Evolutionary conservation across 2,888 invertebrate species (phyloP).

Genomic region (Machimus atricapillus): DNA sequence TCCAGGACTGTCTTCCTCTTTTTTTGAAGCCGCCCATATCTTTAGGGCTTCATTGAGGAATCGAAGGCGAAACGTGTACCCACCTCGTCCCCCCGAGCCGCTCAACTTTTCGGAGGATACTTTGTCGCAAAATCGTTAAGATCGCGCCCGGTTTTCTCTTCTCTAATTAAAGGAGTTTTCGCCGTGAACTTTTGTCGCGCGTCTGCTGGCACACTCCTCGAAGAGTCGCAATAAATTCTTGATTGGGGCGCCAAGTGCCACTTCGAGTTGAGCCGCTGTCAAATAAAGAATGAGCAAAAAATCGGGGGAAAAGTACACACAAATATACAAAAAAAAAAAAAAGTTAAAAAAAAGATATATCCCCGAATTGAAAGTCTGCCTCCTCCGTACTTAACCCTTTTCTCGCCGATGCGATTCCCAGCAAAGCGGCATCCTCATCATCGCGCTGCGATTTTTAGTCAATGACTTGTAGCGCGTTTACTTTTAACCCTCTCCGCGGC

Average conservation of each 20-base stretch:
- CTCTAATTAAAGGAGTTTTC: constrained; percentile 38
- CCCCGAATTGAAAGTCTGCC: background rate
- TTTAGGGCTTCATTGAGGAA: constrained; percentile 38
- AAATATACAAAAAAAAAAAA: background rate
- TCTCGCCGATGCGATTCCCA: constrained; percentile 7
- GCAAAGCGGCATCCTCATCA: background rate
- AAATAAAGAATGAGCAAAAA: constrained; percentile 29
- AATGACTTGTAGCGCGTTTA: constrained; percentile 32
- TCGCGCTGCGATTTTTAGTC: constrained; percentile 8
- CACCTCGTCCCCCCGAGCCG: background rate
- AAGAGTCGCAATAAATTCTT: constrained; percentile 42
- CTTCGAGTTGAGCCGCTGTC: constrained; percentile 38
- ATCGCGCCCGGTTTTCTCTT: constrained; percentile 5
- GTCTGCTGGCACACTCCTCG: constrained; percentile 37
- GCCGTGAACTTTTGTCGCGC: background rate
- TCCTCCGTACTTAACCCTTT: constrained; percentile 25
- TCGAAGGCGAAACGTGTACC: background rate
- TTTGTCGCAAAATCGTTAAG: constrained; percentile 35
- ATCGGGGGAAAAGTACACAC: background rate
- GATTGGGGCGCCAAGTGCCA: constrained; percentile 40
- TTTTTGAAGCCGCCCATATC: constrained; percentile 12
- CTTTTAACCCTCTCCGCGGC: background rate
- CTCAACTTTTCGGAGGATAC: constrained; percentile 22
- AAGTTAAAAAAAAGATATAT: background rate
- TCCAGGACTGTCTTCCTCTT: background rate